Evolutionary conservation across 1,140 invertebrate genomes (phyloP).

Genomic region (Drosophila tropicalis): DNA sequence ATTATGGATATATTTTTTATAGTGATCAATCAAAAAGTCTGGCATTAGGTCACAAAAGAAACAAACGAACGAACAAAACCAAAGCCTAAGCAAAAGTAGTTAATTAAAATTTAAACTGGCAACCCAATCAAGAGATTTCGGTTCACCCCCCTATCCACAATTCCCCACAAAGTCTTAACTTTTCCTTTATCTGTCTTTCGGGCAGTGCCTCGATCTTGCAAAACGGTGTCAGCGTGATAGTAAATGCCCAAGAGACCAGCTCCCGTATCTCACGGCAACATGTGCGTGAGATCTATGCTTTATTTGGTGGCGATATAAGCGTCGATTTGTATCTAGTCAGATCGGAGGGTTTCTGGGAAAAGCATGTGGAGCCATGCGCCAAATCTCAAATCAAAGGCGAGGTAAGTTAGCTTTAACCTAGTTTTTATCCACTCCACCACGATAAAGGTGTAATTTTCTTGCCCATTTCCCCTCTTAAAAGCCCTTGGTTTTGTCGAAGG

Average conservation of each 20-base stretch:
- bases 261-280: constrained; percentile 87
- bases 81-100: constrained; percentile 15
- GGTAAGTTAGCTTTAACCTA: constrained; percentile 79
- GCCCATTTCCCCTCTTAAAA: constrained; percentile 75
- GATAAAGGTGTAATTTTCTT: neutral
- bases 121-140: constrained; percentile 45
- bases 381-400: constrained; percentile 87
- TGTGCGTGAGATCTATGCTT: constrained; percentile 85
- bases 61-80: neutral
- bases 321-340: constrained; percentile 86
- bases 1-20: constrained; percentile 48
- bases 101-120: constrained; percentile 44
- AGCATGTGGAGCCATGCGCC: constrained; percentile 89
- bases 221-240: constrained; percentile 86
- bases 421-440: neutral
- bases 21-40: constrained; percentile 58
- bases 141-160: constrained; percentile 1
- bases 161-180: neutral
- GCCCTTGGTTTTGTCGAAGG: constrained; percentile 87
- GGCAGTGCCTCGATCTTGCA: constrained; percentile 68
- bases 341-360: constrained; percentile 90
- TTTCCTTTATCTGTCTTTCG: neutral
- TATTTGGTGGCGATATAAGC: constrained; percentile 84
- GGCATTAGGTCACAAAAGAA: constrained; percentile 36
- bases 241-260: constrained; percentile 87